Percentiles rank a stretch among this genome's conserved stretches.
Conservation (phyloP, 2,113 vertebrate genomes). For the Marcusenius ussheri region DNA sequence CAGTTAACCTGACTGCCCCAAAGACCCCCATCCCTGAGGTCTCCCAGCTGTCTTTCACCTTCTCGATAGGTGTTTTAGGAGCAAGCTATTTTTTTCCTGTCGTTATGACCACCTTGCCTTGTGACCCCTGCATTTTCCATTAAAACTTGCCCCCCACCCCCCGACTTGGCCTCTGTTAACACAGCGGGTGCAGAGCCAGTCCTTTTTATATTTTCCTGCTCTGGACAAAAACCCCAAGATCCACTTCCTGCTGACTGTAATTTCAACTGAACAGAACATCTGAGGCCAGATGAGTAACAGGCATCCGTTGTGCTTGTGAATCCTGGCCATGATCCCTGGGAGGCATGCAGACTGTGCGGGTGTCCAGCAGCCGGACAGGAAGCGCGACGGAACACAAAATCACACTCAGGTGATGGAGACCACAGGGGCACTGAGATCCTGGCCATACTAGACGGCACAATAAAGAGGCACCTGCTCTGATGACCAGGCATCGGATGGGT, state of each 20-base stretch:
- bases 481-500: slow-evolving; percentile 31
- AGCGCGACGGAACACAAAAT: neutral
- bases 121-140: neutral
- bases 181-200: neutral
- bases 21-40: neutral
- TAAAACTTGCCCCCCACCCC: neutral
- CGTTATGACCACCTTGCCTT: neutral
- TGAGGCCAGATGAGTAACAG: neutral
- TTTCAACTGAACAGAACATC: neutral
- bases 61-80: neutral
- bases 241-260: neutral
- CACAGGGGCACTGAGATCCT: neutral
- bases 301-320: neutral
- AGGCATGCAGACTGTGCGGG: neutral
- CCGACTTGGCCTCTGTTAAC: neutral
- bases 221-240: neutral
- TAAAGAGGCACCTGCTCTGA: neutral
- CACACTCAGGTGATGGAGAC: neutral
- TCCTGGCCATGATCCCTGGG: neutral
- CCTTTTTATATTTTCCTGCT: neutral
- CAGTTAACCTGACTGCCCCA: neutral
- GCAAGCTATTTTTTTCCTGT: neutral
- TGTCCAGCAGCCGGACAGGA: neutral
- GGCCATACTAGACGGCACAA: neutral
- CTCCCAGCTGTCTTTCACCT: neutral